Percentiles rank a stretch among this genome's conserved stretches.
phyloP scores from a whole-genome alignment of 2,113 vertebrate genomes.

The Aphelocoma coerulescens region DNA sequence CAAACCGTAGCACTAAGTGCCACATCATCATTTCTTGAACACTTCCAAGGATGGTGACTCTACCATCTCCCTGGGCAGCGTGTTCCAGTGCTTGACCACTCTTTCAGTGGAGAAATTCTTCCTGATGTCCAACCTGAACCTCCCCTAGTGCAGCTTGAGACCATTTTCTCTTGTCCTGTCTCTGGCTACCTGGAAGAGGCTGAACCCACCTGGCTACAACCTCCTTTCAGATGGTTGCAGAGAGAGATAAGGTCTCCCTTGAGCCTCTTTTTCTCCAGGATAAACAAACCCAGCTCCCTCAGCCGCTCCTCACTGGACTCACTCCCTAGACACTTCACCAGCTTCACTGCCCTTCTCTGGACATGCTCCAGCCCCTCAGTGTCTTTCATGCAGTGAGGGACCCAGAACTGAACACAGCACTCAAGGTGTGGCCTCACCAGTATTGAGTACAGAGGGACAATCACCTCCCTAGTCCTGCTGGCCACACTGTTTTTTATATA shows the following conservation, averaged over 20 bases:
- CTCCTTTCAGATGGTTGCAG: neutral
- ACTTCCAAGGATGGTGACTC: neutral
- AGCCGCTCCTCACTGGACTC: neutral
- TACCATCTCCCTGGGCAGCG: neutral
- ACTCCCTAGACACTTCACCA: neutral
- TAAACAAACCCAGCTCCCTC: neutral
- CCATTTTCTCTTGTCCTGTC: neutral
- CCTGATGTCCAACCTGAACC: neutral
- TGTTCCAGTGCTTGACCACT: neutral
- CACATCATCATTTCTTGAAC: neutral
- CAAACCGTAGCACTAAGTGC: neutral
- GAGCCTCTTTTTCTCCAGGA: neutral
- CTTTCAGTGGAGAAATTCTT: neutral
- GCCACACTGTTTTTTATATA: neutral
- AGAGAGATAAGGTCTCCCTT: neutral
- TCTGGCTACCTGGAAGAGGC: neutral
- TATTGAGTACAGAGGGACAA: neutral
- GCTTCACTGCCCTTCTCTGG: neutral
- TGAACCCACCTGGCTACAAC: rapidly evolving
- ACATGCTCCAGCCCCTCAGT: rapidly evolving
- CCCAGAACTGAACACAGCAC: neutral
- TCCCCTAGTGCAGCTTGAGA: no score
- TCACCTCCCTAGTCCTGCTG: neutral
- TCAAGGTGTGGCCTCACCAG: neutral
- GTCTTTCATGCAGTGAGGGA: neutral